Conservation (phyloP, 2,888 invertebrate genomes). For the Lutraria lutraria region DNA sequence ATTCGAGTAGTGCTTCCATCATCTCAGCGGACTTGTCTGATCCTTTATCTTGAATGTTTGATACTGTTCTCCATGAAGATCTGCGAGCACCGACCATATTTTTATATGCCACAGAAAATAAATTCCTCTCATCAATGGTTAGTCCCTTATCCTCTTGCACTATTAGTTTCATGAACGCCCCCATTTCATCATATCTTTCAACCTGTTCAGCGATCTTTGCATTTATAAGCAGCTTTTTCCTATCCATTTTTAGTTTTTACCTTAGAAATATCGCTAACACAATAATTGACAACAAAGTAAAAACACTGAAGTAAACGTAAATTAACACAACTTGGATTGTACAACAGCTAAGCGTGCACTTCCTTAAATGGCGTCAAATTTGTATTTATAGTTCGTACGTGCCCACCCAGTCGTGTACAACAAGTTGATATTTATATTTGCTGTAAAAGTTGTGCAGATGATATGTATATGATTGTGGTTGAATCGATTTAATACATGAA, state of each 20-base stretch:
- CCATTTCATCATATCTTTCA: slow-evolving; percentile 99
- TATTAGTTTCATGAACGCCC: slow-evolving; percentile 93
- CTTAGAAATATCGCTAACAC: neutral
- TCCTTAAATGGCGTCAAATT: no score
- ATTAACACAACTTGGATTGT: no score
- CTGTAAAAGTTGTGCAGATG: no score
- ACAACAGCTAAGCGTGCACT: no score
- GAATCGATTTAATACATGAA: no score
- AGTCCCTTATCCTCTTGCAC: slow-evolving; percentile 93
- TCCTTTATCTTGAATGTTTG: slow-evolving; percentile 56
- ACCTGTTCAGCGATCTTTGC: slow-evolving; percentile 99
- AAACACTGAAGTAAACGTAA: no score
- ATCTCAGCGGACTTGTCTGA: slow-evolving; percentile 30
- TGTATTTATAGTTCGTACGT: no score
- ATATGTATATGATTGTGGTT: no score
- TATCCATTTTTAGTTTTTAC: slow-evolving; percentile 41
- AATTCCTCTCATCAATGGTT: slow-evolving; percentile 98
- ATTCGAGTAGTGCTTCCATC: slow-evolving; percentile 91
- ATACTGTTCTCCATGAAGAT: slow-evolving; percentile 96
- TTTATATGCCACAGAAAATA: slow-evolving; percentile 99
- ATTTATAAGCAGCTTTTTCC: slow-evolving; percentile 87
- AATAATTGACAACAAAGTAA: no score
- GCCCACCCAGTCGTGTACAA: no score
- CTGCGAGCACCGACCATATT: slow-evolving; percentile 99
- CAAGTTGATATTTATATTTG: no score